Base-by-base conservation (phyloP, 2,797 vertebrate genomes). In the Emydoidea blandingii region DNA sequence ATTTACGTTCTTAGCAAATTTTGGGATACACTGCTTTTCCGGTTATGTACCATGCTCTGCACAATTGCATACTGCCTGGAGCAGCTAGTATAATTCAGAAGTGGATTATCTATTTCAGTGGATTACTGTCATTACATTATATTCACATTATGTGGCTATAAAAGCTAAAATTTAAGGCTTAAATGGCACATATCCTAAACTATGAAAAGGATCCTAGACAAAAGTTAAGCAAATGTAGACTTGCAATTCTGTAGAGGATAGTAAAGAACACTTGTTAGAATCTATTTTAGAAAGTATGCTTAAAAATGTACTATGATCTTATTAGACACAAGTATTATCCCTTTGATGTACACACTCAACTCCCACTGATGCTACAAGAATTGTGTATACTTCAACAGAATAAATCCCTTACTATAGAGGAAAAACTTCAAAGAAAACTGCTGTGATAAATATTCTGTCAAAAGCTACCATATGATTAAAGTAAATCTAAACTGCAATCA, bases 41-140 rank as follows among this genome's bases (percentile, higher is more conserved):
- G 21, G 34, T 5, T 27, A 56, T 27, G 80, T 9, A 1, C 74
- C 12, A 9, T 68, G 6, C 2, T 12, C 12, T 81, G 7, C 0
- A 0, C 31, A 57, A 0, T 3, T 5, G n/a, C 54, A 11, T 21
- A 19, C 11, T 78, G 1, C 74, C 86, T n/a, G 68, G 37, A 78
- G 11, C 2, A 81, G 4, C 6, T 78, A 3, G 3, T 78, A 5
- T 37, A 10, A 34, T 25, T n/a, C n/a, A 29, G 18, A 3, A 81
- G 5, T 53, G 4, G 12, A 81, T 44, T 74, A 57, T 29, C 4
- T 80, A 14, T 57, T 91, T 9, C 4, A 80, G 21, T 86, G 23
- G 83, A 74, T 83, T 23, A 50, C 1, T 82, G 2, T 3, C 10
- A 41, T 78, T 90, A 59, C 16, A 90, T 57, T 68, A 1, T 3